Conservation (phyloP, 1,140 invertebrate species). For the Thereuonema tuberculata region DNA sequence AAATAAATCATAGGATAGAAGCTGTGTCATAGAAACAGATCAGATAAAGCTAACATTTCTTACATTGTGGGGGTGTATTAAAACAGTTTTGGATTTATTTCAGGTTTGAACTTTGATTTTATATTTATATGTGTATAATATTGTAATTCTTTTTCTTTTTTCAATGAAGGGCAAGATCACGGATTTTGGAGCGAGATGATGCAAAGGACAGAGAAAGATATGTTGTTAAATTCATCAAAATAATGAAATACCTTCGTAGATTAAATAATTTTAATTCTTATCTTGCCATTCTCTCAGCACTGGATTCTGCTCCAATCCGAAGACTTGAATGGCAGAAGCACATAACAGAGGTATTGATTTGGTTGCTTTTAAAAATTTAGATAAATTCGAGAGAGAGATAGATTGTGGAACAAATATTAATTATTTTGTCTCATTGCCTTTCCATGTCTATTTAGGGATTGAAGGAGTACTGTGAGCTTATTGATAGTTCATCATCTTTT, state of each 20-base stretch:
- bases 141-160: conserved; percentile 12
- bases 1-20: too few relatives aligned
- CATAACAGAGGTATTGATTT: conserved; percentile 65
- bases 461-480: conserved; percentile 85
- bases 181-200: conserved; percentile 62
- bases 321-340: conserved; percentile 85
- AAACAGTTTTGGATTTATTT: too few relatives aligned
- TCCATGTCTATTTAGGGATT: conserved; percentile 50
- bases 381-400: too few relatives aligned
- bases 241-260: conserved; percentile 93
- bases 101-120: too few relatives aligned
- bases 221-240: conserved; percentile 93
- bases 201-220: conserved; percentile 91
- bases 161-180: conserved; percentile 54
- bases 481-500: conserved; percentile 92
- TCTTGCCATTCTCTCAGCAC: conserved; percentile 83
- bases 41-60: too few relatives aligned
- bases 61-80: too few relatives aligned
- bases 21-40: too few relatives aligned
- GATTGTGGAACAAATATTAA: too few relatives aligned
- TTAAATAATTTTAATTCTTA: conserved; percentile 99
- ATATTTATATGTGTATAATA: too few relatives aligned
- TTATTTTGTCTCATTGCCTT: conserved; percentile 6
- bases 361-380: too few relatives aligned
- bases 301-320: conserved; percentile 90